Percentiles rank a stretch among this genome's conserved stretches.
These are phyloP conservation scores for Agrilus mali DNA, from an alignment of 2,888 invertebrate genomes.

Conservation along the genomic window DNA sequence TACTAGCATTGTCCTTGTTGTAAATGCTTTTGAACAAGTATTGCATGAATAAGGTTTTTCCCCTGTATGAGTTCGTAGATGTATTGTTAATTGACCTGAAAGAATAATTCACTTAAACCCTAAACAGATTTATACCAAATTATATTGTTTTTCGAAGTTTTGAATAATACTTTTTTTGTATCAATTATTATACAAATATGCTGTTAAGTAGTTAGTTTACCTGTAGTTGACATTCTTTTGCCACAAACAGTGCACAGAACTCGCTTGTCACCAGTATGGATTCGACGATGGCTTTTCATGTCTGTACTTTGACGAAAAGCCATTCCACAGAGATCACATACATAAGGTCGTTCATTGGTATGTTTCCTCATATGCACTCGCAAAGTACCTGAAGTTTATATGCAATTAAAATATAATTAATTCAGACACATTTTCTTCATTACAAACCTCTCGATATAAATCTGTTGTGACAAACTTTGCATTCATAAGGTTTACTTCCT, in stretches of 20 bases:
- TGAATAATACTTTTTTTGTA: neutral
- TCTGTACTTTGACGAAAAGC: slow-evolving; percentile 18
- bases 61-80: slow-evolving; percentile 26
- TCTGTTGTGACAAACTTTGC: slow-evolving; percentile 14
- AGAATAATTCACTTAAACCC: slow-evolving; percentile 3
- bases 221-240: slow-evolving; percentile 26
- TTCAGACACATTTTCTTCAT: neutral
- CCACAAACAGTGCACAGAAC: slow-evolving; percentile 19
- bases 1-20: slow-evolving; percentile 21
- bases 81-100: slow-evolving; percentile 23
- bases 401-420: neutral
- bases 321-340: slow-evolving; percentile 20
- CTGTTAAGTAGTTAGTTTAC: slow-evolving; percentile 11
- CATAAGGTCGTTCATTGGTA: slow-evolving; percentile 18
- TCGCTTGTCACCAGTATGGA: slow-evolving; percentile 15
- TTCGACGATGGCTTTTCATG: slow-evolving; percentile 16
- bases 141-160: neutral
- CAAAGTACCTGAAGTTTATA: slow-evolving; percentile 12
- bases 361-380: slow-evolving; percentile 17
- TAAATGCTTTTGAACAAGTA: slow-evolving; percentile 23
- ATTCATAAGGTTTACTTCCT: slow-evolving; percentile 17
- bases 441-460: slow-evolving; percentile 15
- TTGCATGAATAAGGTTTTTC: slow-evolving; percentile 25
- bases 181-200: neutral
- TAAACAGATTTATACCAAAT: neutral